Evolutionary conservation across 2,113 vertebrate genomes (phyloP).

Genomic region (Gymnogyps californianus): DNA sequence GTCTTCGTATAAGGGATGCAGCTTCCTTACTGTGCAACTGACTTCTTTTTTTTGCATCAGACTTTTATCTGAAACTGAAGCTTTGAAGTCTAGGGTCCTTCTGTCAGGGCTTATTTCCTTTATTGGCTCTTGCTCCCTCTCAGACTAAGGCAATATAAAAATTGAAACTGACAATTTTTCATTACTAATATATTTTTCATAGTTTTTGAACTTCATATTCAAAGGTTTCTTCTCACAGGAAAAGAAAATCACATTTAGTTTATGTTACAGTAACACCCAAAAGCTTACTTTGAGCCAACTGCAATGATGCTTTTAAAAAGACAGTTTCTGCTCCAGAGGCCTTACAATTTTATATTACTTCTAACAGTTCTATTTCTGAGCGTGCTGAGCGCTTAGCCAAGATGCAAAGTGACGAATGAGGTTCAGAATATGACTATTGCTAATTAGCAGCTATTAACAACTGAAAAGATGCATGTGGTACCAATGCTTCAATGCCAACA

Average conservation of each 20-base stretch:
- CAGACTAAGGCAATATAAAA: not conserved
- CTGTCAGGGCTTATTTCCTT: not conserved
- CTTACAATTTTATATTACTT: not conserved
- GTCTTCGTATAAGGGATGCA: not conserved
- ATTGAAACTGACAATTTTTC: not conserved
- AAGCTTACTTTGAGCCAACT: not conserved
- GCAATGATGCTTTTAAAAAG: not conserved
- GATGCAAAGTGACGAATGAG: constrained; percentile 34
- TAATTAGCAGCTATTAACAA: constrained; percentile 71
- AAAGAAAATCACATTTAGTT: not conserved
- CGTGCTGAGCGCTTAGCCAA: not conserved
- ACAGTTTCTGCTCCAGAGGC: not conserved
- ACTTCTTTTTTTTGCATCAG: not conserved
- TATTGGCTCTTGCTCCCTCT: not conserved
- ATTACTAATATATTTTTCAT: not conserved
- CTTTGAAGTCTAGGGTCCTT: not conserved
- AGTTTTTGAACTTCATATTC: not conserved
- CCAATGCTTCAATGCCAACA: constrained; percentile 18
- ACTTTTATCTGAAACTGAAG: not conserved
- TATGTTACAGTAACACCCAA: not conserved
- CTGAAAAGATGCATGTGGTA: constrained; percentile 50
- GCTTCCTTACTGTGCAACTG: not conserved
- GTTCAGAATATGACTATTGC: constrained; percentile 46
- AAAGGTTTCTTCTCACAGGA: not conserved
- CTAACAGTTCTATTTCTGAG: constrained; percentile 37